Conservation (phyloP, 2,888 invertebrate species). For the Sphaeridia pumilis region DNA sequence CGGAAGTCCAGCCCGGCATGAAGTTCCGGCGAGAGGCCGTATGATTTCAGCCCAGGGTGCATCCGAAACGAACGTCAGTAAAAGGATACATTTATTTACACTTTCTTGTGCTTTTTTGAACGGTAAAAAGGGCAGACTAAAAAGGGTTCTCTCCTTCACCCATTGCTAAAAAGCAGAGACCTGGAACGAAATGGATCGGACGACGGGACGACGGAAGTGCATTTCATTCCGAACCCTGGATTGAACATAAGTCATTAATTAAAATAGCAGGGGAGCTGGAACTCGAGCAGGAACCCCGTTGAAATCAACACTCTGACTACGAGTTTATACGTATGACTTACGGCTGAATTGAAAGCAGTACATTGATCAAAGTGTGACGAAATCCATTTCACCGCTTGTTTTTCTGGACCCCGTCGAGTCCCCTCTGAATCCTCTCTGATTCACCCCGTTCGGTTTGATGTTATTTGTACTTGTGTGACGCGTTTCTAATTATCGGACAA, state of each 20-base stretch:
- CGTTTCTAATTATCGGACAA: neutral
- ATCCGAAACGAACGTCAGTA: no score
- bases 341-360: no score
- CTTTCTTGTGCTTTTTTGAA: no score
- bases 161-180: no score
- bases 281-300: neutral
- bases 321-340: no score
- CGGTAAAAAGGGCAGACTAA: no score
- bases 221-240: neutral
- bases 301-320: neutral
- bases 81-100: no score
- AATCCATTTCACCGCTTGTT: constrained; percentile 1
- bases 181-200: no score
- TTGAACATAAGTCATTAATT: constrained; percentile 5
- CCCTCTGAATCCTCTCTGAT: neutral
- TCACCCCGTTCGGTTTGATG: neutral
- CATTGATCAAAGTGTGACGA: neutral
- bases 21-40: no score
- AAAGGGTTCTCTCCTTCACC: no score
- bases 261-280: constrained; percentile 3
- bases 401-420: neutral
- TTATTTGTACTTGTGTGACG: neutral
- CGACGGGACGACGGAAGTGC: neutral
- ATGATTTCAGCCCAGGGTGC: no score
- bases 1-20: no score